phyloP scores from a whole-genome alignment of 2,113 vertebrate species.

The Oncorhynchus clarkii region DNA sequence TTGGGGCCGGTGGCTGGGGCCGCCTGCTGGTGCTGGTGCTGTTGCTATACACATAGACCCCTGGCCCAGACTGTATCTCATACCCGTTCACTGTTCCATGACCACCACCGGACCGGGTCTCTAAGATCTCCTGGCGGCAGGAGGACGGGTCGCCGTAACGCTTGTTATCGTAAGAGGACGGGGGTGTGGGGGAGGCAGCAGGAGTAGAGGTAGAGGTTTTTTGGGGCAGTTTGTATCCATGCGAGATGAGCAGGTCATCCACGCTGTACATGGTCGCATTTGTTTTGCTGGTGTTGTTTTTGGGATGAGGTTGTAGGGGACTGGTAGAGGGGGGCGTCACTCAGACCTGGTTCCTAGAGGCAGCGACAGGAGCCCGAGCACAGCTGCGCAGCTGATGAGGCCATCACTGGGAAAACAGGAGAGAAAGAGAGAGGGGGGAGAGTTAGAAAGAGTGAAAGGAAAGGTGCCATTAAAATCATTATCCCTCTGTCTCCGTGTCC shows the following conservation, averaged over 20 bases:
- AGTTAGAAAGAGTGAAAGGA: too few relatives aligned
- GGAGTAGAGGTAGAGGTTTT: slow-evolving; percentile 53
- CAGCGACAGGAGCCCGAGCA: slow-evolving; percentile 67
- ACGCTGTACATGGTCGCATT: slow-evolving; percentile 83
- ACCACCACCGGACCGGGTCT: slow-evolving; percentile 53
- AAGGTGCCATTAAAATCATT: slow-evolving; percentile 55
- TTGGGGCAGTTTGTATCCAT: slow-evolving; percentile 91
- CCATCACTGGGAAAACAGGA: slow-evolving; percentile 79
- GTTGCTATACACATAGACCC: slow-evolving; percentile 59
- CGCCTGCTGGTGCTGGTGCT: slow-evolving; percentile 62
- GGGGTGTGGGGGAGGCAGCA: slow-evolving; percentile 55
- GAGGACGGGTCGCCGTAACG: slow-evolving; percentile 51
- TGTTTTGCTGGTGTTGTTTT: slow-evolving; percentile 61
- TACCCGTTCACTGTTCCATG: slow-evolving; percentile 81
- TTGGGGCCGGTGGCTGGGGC: slow-evolving; percentile 48
- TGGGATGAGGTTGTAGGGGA: slow-evolving; percentile 44
- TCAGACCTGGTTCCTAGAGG: slow-evolving; percentile 61
- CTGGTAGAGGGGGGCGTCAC: slow-evolving; percentile 45
- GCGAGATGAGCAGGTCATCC: slow-evolving; percentile 94
- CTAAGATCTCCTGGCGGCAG: slow-evolving; percentile 54
- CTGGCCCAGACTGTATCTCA: slow-evolving; percentile 65
- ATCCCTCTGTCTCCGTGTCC: slow-evolving; percentile 44
- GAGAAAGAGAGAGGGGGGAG: slow-evolving; percentile 46
- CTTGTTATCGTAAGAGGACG: slow-evolving; percentile 64
- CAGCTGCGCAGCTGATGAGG: slow-evolving; percentile 66